These are phyloP conservation scores for Otus sunia DNA, from an alignment of 2,113 vertebrate genomes.

Conservation along the genomic window DNA sequence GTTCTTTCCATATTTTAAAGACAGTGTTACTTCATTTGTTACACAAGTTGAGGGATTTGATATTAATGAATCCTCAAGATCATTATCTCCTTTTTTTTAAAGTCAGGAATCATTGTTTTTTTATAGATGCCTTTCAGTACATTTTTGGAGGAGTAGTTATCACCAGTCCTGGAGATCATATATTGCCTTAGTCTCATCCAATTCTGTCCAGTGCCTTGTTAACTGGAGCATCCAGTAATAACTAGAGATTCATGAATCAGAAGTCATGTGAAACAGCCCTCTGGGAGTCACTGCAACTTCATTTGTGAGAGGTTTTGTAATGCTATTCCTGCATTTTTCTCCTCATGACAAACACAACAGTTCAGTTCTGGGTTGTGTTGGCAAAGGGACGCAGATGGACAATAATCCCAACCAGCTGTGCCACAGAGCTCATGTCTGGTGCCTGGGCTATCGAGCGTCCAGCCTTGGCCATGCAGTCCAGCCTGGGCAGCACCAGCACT, in stretches of 20 bases:
- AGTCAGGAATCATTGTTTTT: not conserved
- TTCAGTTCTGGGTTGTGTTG: not conserved
- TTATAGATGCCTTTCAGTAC: not conserved
- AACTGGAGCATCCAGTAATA: not conserved
- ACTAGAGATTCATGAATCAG: not conserved
- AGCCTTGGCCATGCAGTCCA: not conserved
- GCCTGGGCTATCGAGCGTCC: not conserved
- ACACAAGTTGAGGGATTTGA: not conserved
- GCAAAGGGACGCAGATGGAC: not conserved
- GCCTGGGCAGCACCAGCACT: not conserved
- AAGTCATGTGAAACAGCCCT: not conserved
- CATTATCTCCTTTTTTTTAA: not conserved
- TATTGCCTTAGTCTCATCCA: not conserved
- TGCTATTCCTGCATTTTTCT: not conserved
- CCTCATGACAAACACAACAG: not conserved
- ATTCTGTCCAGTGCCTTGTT: not conserved
- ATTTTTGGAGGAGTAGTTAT: not conserved
- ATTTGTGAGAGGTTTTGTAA: not conserved
- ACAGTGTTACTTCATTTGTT: not conserved
- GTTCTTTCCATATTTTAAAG: not conserved
- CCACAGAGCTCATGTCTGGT: not conserved
- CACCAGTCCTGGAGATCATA: not conserved
- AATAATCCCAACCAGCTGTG: not conserved
- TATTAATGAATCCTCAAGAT: not conserved
- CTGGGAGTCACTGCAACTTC: not conserved